Percentiles rank a stretch among this genome's conserved stretches.
Conservation (phyloP, 2,113 vertebrate genomes). For the Sinocyclocheilus maitianheensis region DNA sequence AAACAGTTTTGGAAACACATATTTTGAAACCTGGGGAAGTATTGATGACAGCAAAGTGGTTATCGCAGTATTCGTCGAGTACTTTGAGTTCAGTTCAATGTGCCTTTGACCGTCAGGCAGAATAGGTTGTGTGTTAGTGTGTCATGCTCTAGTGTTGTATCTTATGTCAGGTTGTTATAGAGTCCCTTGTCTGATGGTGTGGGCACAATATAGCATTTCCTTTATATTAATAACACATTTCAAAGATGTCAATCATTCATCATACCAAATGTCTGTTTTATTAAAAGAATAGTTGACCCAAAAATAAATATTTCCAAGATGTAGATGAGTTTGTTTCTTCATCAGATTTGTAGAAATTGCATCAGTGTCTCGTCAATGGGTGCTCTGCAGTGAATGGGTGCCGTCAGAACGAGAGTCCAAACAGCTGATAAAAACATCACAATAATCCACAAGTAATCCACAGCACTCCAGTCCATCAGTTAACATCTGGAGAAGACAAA, state of each 20-base stretch:
- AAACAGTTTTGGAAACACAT: not conserved
- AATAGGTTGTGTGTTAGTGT: not conserved
- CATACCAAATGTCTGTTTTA: not conserved
- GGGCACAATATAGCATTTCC: not conserved
- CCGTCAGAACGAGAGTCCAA: not conserved
- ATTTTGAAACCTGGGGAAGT: conserved; percentile 3
- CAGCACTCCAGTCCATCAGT: no score
- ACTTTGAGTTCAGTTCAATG: conserved; percentile 2
- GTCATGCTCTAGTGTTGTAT: not conserved
- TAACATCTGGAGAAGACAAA: no score
- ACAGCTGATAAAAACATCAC: not conserved
- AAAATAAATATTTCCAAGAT: no score
- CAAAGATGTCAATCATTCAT: not conserved
- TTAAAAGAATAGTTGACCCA: no score
- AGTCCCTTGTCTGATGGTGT: not conserved
- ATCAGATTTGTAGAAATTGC: not conserved
- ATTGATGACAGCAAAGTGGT: not conserved
- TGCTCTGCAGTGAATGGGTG: not conserved
- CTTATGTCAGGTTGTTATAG: not conserved
- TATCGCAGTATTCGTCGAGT: not conserved
- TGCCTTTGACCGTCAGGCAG: conserved; percentile 1
- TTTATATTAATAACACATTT: not conserved
- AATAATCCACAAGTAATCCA: no score
- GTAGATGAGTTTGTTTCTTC: no score
- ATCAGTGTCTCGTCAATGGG: not conserved